Conservation (phyloP, 2,888 invertebrate species). For the Tenodera sinensis region DNA sequence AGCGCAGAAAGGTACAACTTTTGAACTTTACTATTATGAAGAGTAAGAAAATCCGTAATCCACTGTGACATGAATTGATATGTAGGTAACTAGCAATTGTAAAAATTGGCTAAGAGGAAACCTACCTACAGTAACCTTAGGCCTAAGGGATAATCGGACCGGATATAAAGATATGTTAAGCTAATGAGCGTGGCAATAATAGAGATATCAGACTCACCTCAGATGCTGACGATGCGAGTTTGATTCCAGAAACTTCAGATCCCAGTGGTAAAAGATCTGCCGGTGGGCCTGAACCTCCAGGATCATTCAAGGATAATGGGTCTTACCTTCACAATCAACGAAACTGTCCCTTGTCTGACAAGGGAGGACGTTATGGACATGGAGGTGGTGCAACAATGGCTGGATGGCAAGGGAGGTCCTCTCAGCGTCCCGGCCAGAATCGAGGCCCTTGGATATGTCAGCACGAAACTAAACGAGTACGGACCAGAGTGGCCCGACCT, state of each 20-base stretch:
- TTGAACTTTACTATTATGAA: too few species aligned
- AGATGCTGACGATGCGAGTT: too few species aligned
- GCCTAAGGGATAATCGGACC: too few species aligned
- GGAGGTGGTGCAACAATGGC: constrained; percentile 74
- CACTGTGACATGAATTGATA: too few species aligned
- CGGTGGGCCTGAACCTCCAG: constrained; percentile 62
- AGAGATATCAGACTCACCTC: constrained; percentile 54
- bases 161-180: too few species aligned
- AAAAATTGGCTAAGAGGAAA: too few species aligned
- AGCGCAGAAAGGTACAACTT: too few species aligned
- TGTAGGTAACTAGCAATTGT: too few species aligned
- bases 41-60: too few species aligned
- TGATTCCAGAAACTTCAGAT: constrained; percentile 39
- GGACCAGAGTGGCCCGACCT: constrained; percentile 67
- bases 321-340: constrained; percentile 76
- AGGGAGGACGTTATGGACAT: constrained; percentile 68
- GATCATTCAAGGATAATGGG: constrained; percentile 80
- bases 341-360: constrained; percentile 74
- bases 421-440: constrained; percentile 77
- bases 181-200: constrained; percentile 38
- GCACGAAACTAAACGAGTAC: constrained; percentile 71
- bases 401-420: constrained; percentile 75
- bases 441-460: constrained; percentile 83
- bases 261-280: constrained; percentile 67
- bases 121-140: too few species aligned